These are phyloP conservation scores for Proteles cristata DNA, from an alignment of 2,113 vertebrate species.

Conservation along the genomic window DNA sequence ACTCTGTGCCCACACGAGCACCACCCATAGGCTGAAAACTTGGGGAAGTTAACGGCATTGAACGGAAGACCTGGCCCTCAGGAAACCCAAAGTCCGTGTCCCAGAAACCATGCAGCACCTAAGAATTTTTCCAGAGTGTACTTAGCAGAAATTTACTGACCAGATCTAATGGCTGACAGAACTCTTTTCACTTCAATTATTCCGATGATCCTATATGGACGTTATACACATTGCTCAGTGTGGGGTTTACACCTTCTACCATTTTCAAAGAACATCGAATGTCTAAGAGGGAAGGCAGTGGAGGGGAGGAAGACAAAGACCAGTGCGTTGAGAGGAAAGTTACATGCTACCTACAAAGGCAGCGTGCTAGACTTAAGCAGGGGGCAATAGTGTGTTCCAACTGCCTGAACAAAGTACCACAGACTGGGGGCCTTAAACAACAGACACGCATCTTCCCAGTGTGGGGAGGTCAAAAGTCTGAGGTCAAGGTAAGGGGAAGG, in stretches of 20 bases:
- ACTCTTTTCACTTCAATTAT: background rate
- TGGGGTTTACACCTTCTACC: too few relatives aligned
- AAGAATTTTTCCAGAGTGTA: background rate
- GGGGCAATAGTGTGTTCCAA: background rate
- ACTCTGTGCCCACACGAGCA: conserved; percentile 48
- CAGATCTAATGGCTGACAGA: background rate
- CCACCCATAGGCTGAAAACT: background rate
- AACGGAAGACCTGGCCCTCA: conserved; percentile 53
- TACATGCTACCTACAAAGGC: background rate
- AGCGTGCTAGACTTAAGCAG: background rate
- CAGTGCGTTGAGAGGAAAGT: rapidly evolving
- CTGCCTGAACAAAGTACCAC: too few relatives aligned
- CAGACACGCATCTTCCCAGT: background rate
- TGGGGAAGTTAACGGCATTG: conserved; percentile 56
- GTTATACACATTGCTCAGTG: rapidly evolving
- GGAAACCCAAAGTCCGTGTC: conserved; percentile 6
- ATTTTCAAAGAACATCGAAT: background rate
- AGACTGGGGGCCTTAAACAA: background rate
- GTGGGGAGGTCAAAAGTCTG: background rate
- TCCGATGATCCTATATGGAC: background rate
- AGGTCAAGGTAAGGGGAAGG: background rate
- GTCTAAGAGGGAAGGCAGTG: too few relatives aligned
- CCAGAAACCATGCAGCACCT: background rate
- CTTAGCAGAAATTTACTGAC: background rate
- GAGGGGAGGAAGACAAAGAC: background rate